phyloP scores from a whole-genome alignment of 2,113 vertebrate species.

The Corythaeola cristata region DNA sequence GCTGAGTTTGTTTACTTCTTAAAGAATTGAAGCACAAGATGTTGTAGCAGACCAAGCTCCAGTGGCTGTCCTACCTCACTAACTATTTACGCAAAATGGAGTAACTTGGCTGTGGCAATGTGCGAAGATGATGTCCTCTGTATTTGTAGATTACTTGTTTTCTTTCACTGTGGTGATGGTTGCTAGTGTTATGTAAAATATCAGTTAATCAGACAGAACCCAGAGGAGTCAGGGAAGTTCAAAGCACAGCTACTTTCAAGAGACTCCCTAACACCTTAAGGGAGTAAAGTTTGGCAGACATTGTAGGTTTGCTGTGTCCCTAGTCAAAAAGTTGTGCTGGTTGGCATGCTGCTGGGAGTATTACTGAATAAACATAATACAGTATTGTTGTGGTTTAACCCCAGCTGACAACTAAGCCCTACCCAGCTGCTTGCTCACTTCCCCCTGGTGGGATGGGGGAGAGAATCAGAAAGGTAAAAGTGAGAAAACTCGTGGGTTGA shows the following conservation, averaged over 20 bases:
- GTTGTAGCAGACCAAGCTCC: neutral
- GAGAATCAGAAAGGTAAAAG: too few relatives aligned
- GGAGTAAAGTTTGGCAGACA: neutral
- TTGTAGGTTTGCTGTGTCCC: neutral
- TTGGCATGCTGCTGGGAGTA: neutral
- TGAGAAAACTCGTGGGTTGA: too few relatives aligned
- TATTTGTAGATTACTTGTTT: neutral
- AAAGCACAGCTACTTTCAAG: conserved; percentile 1
- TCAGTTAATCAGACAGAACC: neutral
- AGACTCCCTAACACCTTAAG: neutral
- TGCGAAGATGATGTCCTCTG: neutral
- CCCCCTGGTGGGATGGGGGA: too few relatives aligned
- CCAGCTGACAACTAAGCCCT: too few relatives aligned
- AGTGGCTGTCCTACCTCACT: neutral
- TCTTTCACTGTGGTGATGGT: neutral
- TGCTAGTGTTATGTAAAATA: neutral
- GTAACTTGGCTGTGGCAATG: neutral
- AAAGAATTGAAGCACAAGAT: neutral
- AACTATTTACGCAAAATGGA: neutral
- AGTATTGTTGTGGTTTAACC: neutral
- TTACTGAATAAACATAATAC: conserved; percentile 1
- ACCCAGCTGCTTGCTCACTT: too few relatives aligned
- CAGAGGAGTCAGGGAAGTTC: neutral
- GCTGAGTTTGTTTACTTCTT: neutral
- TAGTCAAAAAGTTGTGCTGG: neutral